phyloP scores from a whole-genome alignment of 2,797 vertebrate genomes.

The Poecilia velifera region DNA sequence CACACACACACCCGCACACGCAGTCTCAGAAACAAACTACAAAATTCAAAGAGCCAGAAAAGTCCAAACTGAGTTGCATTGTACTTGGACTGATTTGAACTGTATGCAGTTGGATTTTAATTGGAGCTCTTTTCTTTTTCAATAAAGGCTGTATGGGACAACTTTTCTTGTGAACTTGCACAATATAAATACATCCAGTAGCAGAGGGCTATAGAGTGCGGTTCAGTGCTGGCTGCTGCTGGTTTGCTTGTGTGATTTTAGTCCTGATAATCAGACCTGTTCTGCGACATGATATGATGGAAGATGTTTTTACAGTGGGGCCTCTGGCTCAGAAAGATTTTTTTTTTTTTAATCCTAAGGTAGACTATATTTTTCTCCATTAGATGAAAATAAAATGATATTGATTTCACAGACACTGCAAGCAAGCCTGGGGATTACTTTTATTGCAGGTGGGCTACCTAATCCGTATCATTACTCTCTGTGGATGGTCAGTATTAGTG shows the following conservation, averaged over 20 bases:
- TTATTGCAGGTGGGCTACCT: slow-evolving; percentile 37
- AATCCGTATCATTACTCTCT: slow-evolving; percentile 23
- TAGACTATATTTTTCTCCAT: slow-evolving; percentile 36
- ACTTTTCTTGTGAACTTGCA: not conserved
- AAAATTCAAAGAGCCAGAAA: slow-evolving; percentile 34
- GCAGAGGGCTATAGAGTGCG: not conserved
- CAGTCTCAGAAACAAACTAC: slow-evolving; percentile 19
- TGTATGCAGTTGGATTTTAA: not conserved
- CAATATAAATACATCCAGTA: not conserved
- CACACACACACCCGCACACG: not conserved
- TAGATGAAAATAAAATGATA: slow-evolving; percentile 53
- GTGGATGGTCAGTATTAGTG: slow-evolving; percentile 29
- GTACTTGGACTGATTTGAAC: not conserved
- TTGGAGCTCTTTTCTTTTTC: not conserved
- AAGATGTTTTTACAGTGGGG: slow-evolving; percentile 47
- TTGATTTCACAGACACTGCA: slow-evolving; percentile 49
- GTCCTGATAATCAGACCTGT: slow-evolving; percentile 52
- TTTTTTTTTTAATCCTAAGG: slow-evolving; percentile 38
- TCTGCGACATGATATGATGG: slow-evolving; percentile 38
- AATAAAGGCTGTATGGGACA: not conserved
- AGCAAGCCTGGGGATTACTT: slow-evolving; percentile 48
- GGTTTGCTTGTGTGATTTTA: slow-evolving; percentile 50
- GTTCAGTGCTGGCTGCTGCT: slow-evolving; percentile 36
- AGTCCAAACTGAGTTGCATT: not conserved
- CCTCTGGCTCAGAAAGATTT: slow-evolving; percentile 28